Evolutionary conservation across 2,113 vertebrate genomes (phyloP), one percentile per base, ranked within the genome.

Genomic region (Prochilodus magdalenae): DNA sequence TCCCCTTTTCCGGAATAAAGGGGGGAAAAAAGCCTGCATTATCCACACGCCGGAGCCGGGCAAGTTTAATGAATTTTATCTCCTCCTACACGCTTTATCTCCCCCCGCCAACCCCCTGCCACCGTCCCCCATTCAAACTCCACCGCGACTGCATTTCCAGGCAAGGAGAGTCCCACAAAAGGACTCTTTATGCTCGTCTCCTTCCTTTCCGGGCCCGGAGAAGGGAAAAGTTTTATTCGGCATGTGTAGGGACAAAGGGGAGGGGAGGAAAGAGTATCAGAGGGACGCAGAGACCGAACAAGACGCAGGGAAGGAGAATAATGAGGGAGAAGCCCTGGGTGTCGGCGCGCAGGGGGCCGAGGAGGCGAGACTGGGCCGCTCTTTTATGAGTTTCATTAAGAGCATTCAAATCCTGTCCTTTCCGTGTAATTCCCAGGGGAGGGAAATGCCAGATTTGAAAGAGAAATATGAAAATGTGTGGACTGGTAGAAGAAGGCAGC

Each of bases 1-100:
- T 83, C 79, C 15, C 81, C 82, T 75, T 49, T n/a, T n/a, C n/a
- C n/a, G n/a, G n/a, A n/a, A 36, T 36, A 36, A 36, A 4, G 7
- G 7, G 1, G 11, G 11, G 1, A 44, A 83, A 40, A 77, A 47
- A 47, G 71, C 65, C 87, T 83, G 67, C 73, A 82, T 91, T 84
- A 73, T 73, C 26, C 51, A 18, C 40, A 44, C 4, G 40, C 4
- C 47, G 74, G 79, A 81, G 62, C 51, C 51, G 59, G 5, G 2
- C 5, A 15, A 75, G 75, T 90, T 92, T 92, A 93, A 93, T 90
- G 82, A 91, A 85, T 84, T 87, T 91, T 91, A 92, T 93, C 90
- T 91, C 83, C 82, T 75, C 73, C 53, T 73, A 77, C 84, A 85
- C 88, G 84, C 80, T 91, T 92, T 90, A 92, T 91, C 90, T 79